These are phyloP conservation scores for Glaucomys volans DNA, from an alignment of 2,113 vertebrate species.

Conservation along the genomic window DNA sequence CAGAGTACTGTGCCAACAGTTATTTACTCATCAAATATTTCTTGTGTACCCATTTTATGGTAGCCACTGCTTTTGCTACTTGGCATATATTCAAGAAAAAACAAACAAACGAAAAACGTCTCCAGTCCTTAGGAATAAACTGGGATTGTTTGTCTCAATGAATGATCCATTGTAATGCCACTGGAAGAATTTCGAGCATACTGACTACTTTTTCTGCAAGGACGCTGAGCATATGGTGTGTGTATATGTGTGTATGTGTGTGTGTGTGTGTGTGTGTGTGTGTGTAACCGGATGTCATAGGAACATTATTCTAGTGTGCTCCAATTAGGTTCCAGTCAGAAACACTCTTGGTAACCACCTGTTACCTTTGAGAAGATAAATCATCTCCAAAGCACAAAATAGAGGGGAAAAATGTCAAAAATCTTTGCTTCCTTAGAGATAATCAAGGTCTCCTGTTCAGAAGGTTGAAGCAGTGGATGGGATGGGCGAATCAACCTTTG, in stretches of 20 bases:
- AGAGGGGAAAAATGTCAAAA: background rate
- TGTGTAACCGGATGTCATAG: background rate
- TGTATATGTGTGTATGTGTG: background rate
- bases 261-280: no score
- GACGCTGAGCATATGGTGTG: background rate
- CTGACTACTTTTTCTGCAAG: background rate
- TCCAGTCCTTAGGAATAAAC: background rate
- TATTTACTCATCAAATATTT: slow-evolving; percentile 7
- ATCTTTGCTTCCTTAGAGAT: background rate
- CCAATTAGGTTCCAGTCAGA: background rate
- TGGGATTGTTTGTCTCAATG: background rate
- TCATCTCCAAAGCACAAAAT: background rate
- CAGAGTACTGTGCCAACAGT: background rate
- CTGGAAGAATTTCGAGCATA: background rate
- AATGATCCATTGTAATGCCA: background rate
- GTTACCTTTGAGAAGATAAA: background rate
- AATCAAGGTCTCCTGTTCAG: background rate
- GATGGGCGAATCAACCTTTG: background rate
- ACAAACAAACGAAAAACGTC: background rate
- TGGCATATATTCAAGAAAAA: background rate
- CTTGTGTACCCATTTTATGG: background rate
- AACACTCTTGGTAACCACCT: background rate
- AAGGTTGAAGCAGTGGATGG: background rate
- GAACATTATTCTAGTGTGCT: background rate
- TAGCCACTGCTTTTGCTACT: background rate